Evolutionary conservation across 2,888 invertebrate species (phyloP).

Genomic region (Metallyticus violacea): DNA sequence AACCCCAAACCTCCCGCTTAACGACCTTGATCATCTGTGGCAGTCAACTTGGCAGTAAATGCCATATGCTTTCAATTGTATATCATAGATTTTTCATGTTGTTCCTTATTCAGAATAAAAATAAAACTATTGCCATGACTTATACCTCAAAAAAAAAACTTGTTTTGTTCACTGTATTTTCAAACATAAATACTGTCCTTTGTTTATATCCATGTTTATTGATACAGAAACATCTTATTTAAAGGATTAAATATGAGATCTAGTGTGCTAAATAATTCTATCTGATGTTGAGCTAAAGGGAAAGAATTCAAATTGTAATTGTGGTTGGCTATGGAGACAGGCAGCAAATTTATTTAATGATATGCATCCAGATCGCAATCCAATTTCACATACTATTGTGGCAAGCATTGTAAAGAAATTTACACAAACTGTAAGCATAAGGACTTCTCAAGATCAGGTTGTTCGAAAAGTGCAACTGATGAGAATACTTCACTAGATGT

Average conservation of each 20-base stretch:
- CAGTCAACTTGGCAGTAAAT: too few species aligned
- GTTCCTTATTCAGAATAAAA: too few species aligned
- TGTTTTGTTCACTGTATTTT: not conserved
- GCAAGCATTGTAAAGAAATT: too few species aligned
- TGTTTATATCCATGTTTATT: not conserved
- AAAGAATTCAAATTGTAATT: not conserved
- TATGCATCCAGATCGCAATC: not conserved
- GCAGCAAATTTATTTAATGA: not conserved
- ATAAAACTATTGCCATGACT: too few species aligned
- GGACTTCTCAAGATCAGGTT: not conserved
- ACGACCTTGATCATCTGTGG: too few species aligned
- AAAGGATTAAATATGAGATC: not conserved
- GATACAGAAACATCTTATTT: not conserved
- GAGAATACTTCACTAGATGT: not conserved
- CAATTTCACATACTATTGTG: not conserved
- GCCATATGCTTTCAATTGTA: too few species aligned
- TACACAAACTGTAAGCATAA: not conserved
- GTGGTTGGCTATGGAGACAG: not conserved
- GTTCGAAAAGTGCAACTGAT: not conserved
- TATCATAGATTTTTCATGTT: too few species aligned
- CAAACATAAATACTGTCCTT: not conserved
- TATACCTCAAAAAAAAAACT: too few species aligned
- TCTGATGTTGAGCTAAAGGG: not conserved
- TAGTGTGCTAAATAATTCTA: not conserved
- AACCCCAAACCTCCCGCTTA: too few species aligned